Evolutionary conservation across 2,797 vertebrate genomes (phyloP).

Genomic region (Parauchenoglanis punctatus): DNA sequence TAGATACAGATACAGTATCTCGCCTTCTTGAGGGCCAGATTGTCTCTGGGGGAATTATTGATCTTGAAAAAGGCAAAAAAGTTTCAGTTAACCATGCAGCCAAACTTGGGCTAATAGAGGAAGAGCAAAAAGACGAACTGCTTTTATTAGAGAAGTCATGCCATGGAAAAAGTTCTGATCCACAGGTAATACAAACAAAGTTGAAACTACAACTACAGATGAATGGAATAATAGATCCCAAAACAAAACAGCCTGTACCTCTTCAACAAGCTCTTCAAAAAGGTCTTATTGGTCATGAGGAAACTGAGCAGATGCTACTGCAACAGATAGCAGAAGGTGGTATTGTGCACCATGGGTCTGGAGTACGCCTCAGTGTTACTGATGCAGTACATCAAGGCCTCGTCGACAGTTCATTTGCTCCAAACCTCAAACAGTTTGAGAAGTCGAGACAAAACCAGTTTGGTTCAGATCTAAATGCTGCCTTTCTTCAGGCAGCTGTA

Average conservation of each 20-base stretch:
- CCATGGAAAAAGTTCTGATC: slow-evolving; percentile 80
- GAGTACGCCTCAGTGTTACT: slow-evolving; percentile 83
- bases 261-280: slow-evolving; percentile 78
- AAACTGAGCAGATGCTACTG: slow-evolving; percentile 78
- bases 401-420: slow-evolving; percentile 73
- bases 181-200: slow-evolving; percentile 74
- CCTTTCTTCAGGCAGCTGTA: slow-evolving; percentile 69
- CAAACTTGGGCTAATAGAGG: slow-evolving; percentile 85
- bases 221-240: slow-evolving; percentile 84
- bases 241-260: slow-evolving; percentile 76
- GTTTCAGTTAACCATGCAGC: slow-evolving; percentile 91
- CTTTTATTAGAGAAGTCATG: slow-evolving; percentile 87
- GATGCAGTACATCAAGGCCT: slow-evolving; percentile 81
- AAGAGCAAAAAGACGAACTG: slow-evolving; percentile 77
- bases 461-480: slow-evolving; percentile 62
- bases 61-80: slow-evolving; percentile 86
- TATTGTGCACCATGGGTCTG: slow-evolving; percentile 87
- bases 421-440: slow-evolving; percentile 78
- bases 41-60: slow-evolving; percentile 88
- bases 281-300: slow-evolving; percentile 76
- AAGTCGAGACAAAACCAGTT: slow-evolving; percentile 64
- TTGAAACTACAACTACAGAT: slow-evolving; percentile 87
- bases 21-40: slow-evolving; percentile 90
- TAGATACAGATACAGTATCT: slow-evolving; percentile 81
- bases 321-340: slow-evolving; percentile 90